phyloP scores from a whole-genome alignment of 2,888 invertebrate genomes.

The Ischnus inquisitorius region DNA sequence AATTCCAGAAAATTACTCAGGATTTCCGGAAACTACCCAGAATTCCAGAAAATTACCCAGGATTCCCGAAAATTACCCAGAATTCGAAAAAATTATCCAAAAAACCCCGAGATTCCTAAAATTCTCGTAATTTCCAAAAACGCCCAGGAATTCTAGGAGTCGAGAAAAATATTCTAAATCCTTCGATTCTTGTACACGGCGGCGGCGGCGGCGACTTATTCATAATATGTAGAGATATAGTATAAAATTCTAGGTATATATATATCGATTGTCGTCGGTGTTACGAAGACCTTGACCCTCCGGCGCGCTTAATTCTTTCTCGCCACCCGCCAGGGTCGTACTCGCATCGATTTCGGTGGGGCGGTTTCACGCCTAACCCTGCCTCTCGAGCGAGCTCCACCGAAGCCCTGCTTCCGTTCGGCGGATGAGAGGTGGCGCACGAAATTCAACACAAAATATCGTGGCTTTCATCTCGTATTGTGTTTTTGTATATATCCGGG shows the following conservation, averaged over 20 bases:
- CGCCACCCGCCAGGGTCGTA: slow-evolving; percentile 61
- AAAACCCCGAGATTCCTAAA: too few species aligned
- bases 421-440: neutral
- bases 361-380: neutral
- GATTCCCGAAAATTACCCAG: too few species aligned
- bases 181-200: too few species aligned
- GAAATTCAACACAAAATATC: neutral
- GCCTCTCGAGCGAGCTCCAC: neutral
- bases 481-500: neutral
- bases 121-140: too few species aligned
- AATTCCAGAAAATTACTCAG: too few species aligned
- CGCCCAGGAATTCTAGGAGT: too few species aligned
- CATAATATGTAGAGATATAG: neutral
- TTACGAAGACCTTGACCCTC: slow-evolving; percentile 73
- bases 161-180: too few species aligned
- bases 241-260: neutral
- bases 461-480: neutral
- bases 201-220: too few species aligned
- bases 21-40: too few species aligned
- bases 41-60: too few species aligned
- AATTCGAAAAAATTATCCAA: too few species aligned
- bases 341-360: slow-evolving; percentile 74
- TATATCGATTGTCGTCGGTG: neutral
- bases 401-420: neutral
- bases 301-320: slow-evolving; percentile 27